A percentile compares a stretch with the other conserved stretches of the same genome.
phyloP scores from a whole-genome alignment of 2,888 invertebrate genomes.

The Megalurothrips usitatus region DNA sequence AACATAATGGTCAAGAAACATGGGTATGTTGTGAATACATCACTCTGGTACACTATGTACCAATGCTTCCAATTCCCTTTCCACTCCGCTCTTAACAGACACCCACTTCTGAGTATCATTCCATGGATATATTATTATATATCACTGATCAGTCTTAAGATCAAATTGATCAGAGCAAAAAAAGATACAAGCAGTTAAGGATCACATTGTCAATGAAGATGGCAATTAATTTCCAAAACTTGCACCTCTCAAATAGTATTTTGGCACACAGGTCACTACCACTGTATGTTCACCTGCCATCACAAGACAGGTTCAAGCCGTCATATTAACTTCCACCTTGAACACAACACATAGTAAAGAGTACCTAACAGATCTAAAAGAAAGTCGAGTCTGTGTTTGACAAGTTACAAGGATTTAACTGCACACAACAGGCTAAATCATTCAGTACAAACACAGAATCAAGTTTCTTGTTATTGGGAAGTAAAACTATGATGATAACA shows the following conservation, averaged over 20 bases:
- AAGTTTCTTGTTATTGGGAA: too few relatives aligned
- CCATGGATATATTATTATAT: not conserved
- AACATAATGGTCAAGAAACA: constrained; percentile 5
- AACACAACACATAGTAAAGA: constrained; percentile 8
- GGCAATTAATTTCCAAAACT: constrained; percentile 9
- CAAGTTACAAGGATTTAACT: too few relatives aligned
- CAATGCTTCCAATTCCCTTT: not conserved
- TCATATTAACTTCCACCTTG: not conserved
- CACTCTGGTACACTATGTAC: not conserved
- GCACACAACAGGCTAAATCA: too few relatives aligned
- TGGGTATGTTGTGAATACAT: constrained; percentile 17
- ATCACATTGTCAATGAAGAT: constrained; percentile 25
- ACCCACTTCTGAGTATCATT: not conserved
- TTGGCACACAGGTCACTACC: not conserved
- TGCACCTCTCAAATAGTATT: not conserved
- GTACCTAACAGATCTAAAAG: not conserved
- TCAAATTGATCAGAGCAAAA: constrained; percentile 16
- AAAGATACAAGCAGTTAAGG: not conserved
- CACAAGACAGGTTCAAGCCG: not conserved
- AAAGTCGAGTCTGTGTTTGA: too few relatives aligned
- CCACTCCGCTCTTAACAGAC: constrained; percentile 12
- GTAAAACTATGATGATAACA: too few relatives aligned
- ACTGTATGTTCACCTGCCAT: not conserved
- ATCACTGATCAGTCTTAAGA: constrained; percentile 22
- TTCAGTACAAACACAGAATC: too few relatives aligned